A percentile compares a stretch with the other conserved stretches of the same genome.
These are phyloP conservation scores for Cyprinodon brontotheroides DNA, from an alignment of 2,113 vertebrate genomes.

Conservation along the genomic window DNA sequence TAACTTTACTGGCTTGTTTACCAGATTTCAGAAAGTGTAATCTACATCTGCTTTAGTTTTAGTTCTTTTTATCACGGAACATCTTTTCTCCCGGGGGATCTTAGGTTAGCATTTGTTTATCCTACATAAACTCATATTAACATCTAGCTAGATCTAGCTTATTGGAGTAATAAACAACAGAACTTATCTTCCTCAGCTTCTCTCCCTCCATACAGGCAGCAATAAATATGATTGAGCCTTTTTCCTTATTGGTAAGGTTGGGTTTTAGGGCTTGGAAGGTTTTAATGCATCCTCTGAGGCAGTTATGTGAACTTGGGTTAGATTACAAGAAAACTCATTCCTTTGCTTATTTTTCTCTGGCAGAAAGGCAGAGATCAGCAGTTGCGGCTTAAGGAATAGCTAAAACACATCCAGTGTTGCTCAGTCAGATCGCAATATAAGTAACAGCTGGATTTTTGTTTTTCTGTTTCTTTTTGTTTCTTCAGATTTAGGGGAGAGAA, in stretches of 20 bases:
- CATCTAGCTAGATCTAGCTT: no score
- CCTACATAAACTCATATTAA: no score
- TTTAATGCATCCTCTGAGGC: neutral
- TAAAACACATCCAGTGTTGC: neutral
- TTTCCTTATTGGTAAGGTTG: neutral
- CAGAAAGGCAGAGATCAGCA: neutral
- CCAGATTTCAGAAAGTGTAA: neutral
- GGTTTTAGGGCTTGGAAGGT: neutral
- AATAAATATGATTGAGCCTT: neutral
- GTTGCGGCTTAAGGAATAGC: neutral
- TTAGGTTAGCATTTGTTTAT: neutral
- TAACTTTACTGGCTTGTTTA: neutral
- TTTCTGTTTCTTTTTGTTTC: neutral
- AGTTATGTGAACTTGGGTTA: neutral
- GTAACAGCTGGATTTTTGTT: neutral
- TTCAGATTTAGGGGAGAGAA: neutral
- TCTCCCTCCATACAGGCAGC: neutral
- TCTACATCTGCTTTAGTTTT: neutral
- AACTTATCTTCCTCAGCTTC: neutral
- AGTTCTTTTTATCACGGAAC: neutral
- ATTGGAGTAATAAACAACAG: neutral
- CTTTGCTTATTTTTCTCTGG: neutral
- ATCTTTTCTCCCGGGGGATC: neutral
- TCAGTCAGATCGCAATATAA: neutral
- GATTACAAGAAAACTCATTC: neutral